Evolutionary conservation across 2,888 invertebrate genomes (phyloP).

Genomic region (Oxytorus armatus): DNA sequence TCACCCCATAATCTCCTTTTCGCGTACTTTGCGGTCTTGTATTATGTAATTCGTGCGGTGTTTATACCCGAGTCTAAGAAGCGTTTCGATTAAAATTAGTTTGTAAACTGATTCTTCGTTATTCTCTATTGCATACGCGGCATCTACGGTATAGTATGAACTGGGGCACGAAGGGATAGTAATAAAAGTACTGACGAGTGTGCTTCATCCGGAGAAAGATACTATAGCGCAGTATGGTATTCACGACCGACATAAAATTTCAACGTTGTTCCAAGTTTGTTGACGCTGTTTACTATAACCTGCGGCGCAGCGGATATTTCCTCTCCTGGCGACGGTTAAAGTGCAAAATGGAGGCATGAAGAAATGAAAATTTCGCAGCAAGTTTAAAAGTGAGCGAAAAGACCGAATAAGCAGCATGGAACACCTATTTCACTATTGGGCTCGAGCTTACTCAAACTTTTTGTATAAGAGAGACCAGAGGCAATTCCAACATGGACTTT

Average conservation of each 20-base stretch:
- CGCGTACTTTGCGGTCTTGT: neutral
- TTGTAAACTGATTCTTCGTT: no score
- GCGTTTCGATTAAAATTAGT: neutral
- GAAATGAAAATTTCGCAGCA: neutral
- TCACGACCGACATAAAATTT: slow-evolving; percentile 53
- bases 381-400: slow-evolving; percentile 24
- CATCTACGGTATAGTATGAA: slow-evolving; percentile 2
- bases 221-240: slow-evolving; percentile 37
- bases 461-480: no score
- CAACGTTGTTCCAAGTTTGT: slow-evolving; percentile 30
- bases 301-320: slow-evolving; percentile 21
- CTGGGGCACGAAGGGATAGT: slow-evolving; percentile 41
- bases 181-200: slow-evolving; percentile 47
- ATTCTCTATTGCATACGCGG: neutral
- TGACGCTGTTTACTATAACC: slow-evolving; percentile 14
- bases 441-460: neutral
- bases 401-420: slow-evolving; percentile 40
- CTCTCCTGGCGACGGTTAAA: slow-evolving; percentile 31
- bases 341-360: neutral
- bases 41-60: no score
- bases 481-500: no score
- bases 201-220: slow-evolving; percentile 15
- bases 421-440: slow-evolving; percentile 33
- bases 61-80: neutral
- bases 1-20: neutral